Evolutionary conservation across 2,797 vertebrate species (phyloP), one percentile per base, ranked within the genome.

Genomic region (Euphonia xanthogaster): DNA sequence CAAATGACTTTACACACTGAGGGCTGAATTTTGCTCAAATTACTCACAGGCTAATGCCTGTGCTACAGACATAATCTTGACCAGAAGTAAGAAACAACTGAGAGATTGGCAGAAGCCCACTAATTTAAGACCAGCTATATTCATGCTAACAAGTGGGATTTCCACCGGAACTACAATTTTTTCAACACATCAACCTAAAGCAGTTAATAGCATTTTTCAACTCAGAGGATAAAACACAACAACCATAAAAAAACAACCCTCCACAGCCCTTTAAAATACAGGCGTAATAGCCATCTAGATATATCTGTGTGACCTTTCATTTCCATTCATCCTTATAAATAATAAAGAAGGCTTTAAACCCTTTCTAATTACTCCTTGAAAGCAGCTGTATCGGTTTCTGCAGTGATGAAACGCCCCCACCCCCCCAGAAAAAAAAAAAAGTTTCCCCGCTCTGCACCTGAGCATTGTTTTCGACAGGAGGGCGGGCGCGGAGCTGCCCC

Each of bases 361-460:
- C 50, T 75, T 84, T 54, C 88, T 84, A 94, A 94, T 92, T 37
- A 79, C 87, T 90, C 73, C 30, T 53, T 44, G 73, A 71, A 75
- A 85, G 91, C 82, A 28, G 78, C 94, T 47, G 68, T 79, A 88
- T 87, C 79, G 28, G 45, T 84, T 90, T 86, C 89, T 94, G 97
- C 96, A 76, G 92, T 80, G 96, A 96, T 93, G 93, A 87, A 97
- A 96, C 71, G 8, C 15, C 20, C 15, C 9, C 23, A 10, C 10
- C 4, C 6, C 2, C n/a, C 4, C 7, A 9, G 12, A 98, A 86
- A 39, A 86, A 76, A 73, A 51, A 57, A 30, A 81, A 97, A 98
- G 92, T 98, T 98, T 96, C 75, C 88, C 88, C 82, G 96, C 92
- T 91, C 85, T 50, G 7, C 73, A 92, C 81, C 87, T 90, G 84